Evolutionary conservation across 2,113 vertebrate genomes (phyloP).

Genomic region (Siphamia tubifer): DNA sequence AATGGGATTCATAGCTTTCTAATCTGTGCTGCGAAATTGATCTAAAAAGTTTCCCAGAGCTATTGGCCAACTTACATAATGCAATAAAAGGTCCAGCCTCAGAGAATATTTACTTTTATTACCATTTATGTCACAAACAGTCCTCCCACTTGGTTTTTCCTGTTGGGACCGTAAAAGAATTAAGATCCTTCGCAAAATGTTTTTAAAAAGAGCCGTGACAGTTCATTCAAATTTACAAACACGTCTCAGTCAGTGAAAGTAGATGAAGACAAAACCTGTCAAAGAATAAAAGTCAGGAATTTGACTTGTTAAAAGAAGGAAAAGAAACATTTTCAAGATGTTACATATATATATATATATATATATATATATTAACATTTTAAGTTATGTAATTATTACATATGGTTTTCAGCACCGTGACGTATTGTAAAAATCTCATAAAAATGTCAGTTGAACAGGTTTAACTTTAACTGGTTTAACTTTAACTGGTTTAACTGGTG

Average conservation of each 20-base stretch:
- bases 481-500: too few relatives aligned
- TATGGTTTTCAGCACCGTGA: too few relatives aligned
- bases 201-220: slow-evolving; percentile 18
- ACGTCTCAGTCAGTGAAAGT: background rate
- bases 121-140: slow-evolving; percentile 73
- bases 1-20: slow-evolving; percentile 84
- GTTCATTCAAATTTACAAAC: slow-evolving; percentile 25
- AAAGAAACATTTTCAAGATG: background rate
- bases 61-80: slow-evolving; percentile 79
- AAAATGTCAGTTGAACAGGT: too few relatives aligned
- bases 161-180: slow-evolving; percentile 32
- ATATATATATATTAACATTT: too few relatives aligned
- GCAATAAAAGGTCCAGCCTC: slow-evolving; percentile 71
- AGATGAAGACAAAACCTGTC: slow-evolving; percentile 29
- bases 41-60: slow-evolving; percentile 84
- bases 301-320: slow-evolving; percentile 6
- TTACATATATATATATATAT: too few relatives aligned
- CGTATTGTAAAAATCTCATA: too few relatives aligned
- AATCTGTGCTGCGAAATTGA: slow-evolving; percentile 83
- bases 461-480: too few relatives aligned
- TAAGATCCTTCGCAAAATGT: slow-evolving; percentile 16
- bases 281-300: slow-evolving; percentile 6
- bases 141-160: slow-evolving; percentile 27
- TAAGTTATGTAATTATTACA: too few relatives aligned
- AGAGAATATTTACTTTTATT: slow-evolving; percentile 80